These are phyloP conservation scores for Steatornis caripensis DNA, from an alignment of 2,113 vertebrate genomes.

Conservation along the genomic window DNA sequence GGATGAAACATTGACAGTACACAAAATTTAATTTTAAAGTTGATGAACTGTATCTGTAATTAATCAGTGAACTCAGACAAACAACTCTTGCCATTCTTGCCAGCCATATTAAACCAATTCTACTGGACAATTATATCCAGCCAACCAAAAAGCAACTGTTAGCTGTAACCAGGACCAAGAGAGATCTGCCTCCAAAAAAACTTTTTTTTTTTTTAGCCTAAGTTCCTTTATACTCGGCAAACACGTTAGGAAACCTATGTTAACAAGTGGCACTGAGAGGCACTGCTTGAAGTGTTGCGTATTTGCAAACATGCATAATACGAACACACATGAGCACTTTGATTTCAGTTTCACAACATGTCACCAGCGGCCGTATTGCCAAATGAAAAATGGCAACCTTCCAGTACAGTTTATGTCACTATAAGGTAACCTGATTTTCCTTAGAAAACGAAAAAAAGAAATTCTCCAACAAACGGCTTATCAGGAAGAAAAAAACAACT, in stretches of 20 bases:
- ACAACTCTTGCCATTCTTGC: constrained; percentile 69
- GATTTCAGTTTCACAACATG: neutral
- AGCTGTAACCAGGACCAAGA: constrained; percentile 35
- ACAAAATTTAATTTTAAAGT: constrained; percentile 16
- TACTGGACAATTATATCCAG: constrained; percentile 47
- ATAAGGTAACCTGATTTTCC: neutral
- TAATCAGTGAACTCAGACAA: constrained; percentile 43
- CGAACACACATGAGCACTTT: neutral
- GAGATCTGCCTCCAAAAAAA: constrained; percentile 32
- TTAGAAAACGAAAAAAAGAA: neutral
- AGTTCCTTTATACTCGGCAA: constrained; percentile 31
- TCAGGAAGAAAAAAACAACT: neutral
- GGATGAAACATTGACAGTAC: constrained; percentile 53
- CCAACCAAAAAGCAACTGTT: constrained; percentile 60
- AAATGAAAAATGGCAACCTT: neutral
- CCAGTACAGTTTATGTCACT: neutral
- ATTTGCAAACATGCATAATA: neutral
- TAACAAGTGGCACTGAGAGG: constrained; percentile 24
- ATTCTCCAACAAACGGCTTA: neutral
- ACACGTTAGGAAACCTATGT: neutral
- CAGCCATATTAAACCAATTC: constrained; percentile 51
- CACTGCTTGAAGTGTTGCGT: constrained; percentile 20
- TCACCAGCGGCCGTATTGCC: neutral
- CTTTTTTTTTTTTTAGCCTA: neutral
- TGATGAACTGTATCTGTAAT: neutral